Conservation (phyloP, 2,797 vertebrate species). For the Iguana delicatissima region DNA sequence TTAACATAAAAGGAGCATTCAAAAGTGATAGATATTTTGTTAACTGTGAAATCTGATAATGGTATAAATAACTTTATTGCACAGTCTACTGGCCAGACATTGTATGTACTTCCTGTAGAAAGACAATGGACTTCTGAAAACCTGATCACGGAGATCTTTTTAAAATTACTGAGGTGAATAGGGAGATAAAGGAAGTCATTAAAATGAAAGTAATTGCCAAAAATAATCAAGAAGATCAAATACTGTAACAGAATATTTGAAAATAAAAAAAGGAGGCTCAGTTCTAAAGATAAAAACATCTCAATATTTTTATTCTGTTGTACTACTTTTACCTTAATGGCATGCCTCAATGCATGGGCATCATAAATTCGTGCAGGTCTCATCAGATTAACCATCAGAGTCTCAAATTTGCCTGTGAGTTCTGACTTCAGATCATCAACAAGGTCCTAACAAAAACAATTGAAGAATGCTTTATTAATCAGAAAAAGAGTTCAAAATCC, state of each 20-base stretch:
- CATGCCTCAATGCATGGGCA: constrained; percentile 88
- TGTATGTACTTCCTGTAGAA: neutral
- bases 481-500: neutral
- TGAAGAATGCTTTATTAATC: constrained; percentile 29
- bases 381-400: constrained; percentile 91
- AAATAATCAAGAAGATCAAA: constrained; percentile 20
- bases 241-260: neutral
- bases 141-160: neutral
- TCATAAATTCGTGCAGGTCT: constrained; percentile 85
- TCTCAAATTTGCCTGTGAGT: constrained; percentile 92
- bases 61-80: neutral
- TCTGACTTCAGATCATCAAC: constrained; percentile 92
- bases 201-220: neutral
- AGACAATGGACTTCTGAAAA: constrained; percentile 1
- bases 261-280: neutral
- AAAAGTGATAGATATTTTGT: neutral
- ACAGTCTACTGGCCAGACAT: neutral
- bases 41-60: neutral
- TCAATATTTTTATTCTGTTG: neutral
- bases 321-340: constrained; percentile 91
- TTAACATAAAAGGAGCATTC: neutral
- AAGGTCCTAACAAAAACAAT: constrained; percentile 85
- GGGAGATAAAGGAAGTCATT: neutral
- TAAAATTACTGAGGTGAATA: neutral
- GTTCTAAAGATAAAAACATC: neutral